These are phyloP conservation scores for Pachycephala philippinensis DNA, from an alignment of 2,113 vertebrate genomes.

Conservation along the genomic window DNA sequence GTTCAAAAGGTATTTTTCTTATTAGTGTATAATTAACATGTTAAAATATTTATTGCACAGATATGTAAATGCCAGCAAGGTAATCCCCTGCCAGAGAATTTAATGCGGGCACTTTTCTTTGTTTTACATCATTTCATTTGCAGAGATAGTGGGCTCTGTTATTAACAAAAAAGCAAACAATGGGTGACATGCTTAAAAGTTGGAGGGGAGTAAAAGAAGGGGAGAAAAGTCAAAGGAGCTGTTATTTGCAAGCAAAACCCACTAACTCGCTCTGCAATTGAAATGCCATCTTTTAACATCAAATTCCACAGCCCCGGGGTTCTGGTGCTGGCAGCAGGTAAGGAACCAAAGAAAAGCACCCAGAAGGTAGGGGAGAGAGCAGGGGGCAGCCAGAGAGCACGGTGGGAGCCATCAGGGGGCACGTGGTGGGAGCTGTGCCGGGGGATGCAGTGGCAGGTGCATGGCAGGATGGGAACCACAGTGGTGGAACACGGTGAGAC, in stretches of 20 bases:
- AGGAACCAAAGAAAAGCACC: not conserved
- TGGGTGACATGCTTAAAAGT: constrained; percentile 38
- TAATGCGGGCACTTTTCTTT: constrained; percentile 53
- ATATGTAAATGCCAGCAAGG: constrained; percentile 71
- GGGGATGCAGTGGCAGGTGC: not conserved
- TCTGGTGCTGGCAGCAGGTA: not conserved
- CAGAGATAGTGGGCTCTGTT: constrained; percentile 40
- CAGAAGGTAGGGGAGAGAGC: not conserved
- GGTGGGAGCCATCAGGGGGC: not conserved
- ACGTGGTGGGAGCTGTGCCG: accelerated
- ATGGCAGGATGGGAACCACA: accelerated
- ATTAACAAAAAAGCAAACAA: constrained; percentile 60
- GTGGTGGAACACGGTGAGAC: not conserved
- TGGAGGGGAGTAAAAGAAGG: not conserved
- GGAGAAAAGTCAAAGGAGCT: constrained; percentile 24
- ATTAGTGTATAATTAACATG: constrained; percentile 76
- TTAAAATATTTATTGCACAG: constrained; percentile 77
- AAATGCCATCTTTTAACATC: not conserved
- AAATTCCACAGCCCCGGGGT: not conserved
- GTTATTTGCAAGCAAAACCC: constrained; percentile 22
- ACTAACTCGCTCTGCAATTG: not conserved
- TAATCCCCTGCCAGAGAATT: constrained; percentile 61
- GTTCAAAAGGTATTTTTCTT: constrained; percentile 78
- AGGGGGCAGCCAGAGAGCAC: not conserved
- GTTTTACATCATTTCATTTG: constrained; percentile 61